Conservation (phyloP, 1,140 invertebrate genomes). For the Tribolium castaneum region DNA sequence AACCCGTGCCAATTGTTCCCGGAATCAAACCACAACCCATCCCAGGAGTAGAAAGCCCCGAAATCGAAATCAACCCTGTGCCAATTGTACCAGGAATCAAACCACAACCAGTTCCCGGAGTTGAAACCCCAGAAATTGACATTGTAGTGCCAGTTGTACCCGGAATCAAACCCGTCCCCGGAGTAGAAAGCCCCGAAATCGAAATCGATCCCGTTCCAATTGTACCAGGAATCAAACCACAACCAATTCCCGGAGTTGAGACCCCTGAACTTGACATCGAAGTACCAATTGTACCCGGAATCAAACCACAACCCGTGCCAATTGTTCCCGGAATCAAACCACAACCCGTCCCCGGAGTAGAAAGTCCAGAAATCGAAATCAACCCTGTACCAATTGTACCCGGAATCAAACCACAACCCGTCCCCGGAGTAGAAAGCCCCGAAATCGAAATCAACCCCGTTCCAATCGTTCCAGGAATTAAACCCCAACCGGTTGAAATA, state of each 20-base stretch:
- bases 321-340: neutral
- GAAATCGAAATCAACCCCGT: neutral
- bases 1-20: neutral
- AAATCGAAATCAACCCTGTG: neutral
- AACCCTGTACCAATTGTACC: slow-evolving; percentile 4
- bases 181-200: neutral
- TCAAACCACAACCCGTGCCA: neutral
- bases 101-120: slow-evolving; percentile 6
- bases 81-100: slow-evolving; percentile 15
- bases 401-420: slow-evolving; percentile 10
- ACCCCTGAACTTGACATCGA: neutral
- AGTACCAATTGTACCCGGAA: neutral
- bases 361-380: neutral
- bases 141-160: neutral
- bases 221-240: neutral
- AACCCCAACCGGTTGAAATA: neutral
- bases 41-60: neutral
- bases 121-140: neutral
- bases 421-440: neutral
- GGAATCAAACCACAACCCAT: neutral
- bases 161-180: neutral
- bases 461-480: neutral
- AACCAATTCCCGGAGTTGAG: neutral
- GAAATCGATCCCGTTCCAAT: neutral
- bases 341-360: neutral